Base-by-base conservation (phyloP, 2,113 vertebrate species). In the Pteronura brasiliensis region DNA sequence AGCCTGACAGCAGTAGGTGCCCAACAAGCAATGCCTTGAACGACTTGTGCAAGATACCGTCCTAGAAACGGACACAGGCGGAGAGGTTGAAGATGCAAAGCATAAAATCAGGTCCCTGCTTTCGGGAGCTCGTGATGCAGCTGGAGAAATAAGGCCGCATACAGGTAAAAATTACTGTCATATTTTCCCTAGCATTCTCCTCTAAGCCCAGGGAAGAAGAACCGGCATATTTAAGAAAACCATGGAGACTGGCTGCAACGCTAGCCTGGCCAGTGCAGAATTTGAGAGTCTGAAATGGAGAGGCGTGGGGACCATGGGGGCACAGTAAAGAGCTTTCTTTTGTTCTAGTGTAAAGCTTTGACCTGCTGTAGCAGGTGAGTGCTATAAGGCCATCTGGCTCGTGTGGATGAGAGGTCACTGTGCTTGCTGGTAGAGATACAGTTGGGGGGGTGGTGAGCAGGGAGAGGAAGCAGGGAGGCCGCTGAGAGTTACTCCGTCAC, bases 401-500 rank as follows among this genome's bases (percentile, higher is more conserved):
- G 3, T 76, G 47, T 61, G 69, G 47, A 20, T 21, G 18, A 72
- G 27, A 88, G 65, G 52, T 36, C 39, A 15, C 27, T 0, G 21
- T 29, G 65, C 44, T 2, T 4, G 7, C 9, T n/a, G 2, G 1
- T 5, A 34, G 84, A 49, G 31, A 36, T n/a, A n/a, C 6, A 14
- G 4, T 1, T 27, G 0, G 13, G 0, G 52, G 52, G 52, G 15
- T n/a, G n/a, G 69, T 47, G 44, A 47, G 13, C 0, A 21, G 27
- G 65, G 9, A 15, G 12, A 74, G 80, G 29, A 83, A 12, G 1
- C 42, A 34, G 6, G 21, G 52, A 55, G 27, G 21, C 76, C 9
- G 6, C 7, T 0, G 25, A 71, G n/a, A 39, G 25, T 13, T 6
- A 10, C 1, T 1, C 7, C 13, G 0, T 49, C 1, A 2, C 8